phyloP scores from a whole-genome alignment of 2,888 invertebrate genomes.

The Erebia palarica region DNA sequence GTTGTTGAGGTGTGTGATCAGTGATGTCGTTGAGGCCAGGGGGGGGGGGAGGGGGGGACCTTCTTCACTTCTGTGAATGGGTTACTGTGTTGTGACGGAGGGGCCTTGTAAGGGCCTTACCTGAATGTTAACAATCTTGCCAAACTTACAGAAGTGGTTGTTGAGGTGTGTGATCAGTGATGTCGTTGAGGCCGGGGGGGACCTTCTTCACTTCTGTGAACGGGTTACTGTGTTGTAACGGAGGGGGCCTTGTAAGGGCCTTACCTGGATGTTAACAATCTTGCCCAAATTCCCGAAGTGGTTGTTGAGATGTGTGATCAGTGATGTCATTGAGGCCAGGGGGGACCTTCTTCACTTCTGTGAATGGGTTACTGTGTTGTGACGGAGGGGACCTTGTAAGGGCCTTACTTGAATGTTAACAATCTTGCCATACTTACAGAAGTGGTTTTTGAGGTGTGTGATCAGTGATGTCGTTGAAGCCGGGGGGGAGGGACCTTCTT shows the following conservation, averaged over 20 bases:
- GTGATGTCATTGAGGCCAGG: conserved; percentile 96
- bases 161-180: conserved; percentile 97
- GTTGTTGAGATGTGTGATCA: conserved; percentile 95
- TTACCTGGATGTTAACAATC: conserved; percentile 96
- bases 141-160: conserved; percentile 98
- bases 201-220: conserved; percentile 95
- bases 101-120: conserved; percentile 66
- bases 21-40: too few relatives aligned
- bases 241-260: too few relatives aligned
- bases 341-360: conserved; percentile 96
- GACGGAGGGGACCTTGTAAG: conserved; percentile 49
- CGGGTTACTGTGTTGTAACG: conserved; percentile 83
- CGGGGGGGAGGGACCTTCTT: conserved; percentile 94
- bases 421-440: conserved; percentile 97
- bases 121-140: conserved; percentile 98
- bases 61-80: too few relatives aligned
- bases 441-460: conserved; percentile 98
- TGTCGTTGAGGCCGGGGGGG: conserved; percentile 96
- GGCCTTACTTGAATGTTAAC: conserved; percentile 93
- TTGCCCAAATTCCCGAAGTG: conserved; percentile 98
- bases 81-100: conserved; percentile 51
- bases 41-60: too few relatives aligned
- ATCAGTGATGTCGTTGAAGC: conserved; percentile 96
- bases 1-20: too few relatives aligned
- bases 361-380: conserved; percentile 86